Evolutionary conservation across 2,797 vertebrate genomes (phyloP).

Genomic region (Enteromius thamalakanensis): DNA sequence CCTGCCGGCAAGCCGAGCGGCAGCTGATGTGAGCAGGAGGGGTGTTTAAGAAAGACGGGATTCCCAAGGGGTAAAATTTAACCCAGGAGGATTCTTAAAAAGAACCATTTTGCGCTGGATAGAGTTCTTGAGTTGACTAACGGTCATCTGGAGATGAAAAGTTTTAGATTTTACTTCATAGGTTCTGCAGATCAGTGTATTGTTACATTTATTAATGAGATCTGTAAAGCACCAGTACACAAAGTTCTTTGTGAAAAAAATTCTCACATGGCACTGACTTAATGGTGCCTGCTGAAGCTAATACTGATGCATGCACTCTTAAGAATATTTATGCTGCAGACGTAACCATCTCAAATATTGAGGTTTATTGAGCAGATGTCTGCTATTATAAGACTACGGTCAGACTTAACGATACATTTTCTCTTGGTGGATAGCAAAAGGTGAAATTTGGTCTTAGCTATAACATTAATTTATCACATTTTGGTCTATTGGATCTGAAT

Average conservation of each 20-base stretch:
- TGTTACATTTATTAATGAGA: background rate
- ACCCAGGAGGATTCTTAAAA: background rate
- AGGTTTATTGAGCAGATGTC: background rate
- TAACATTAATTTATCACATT: background rate
- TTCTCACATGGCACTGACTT: background rate
- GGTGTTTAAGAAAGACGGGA: constrained; percentile 4
- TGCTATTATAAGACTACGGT: background rate
- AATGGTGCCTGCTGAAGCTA: background rate
- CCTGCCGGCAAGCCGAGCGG: constrained; percentile 1
- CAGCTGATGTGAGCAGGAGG: constrained; percentile 3
- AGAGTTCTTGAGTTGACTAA: background rate
- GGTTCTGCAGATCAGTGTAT: background rate
- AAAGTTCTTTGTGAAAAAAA: background rate
- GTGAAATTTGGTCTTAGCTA: background rate
- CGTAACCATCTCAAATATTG: background rate
- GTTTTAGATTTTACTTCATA: constrained; percentile 2
- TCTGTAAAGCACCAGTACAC: background rate
- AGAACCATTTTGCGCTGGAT: background rate
- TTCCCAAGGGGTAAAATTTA: background rate
- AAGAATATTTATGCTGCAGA: background rate
- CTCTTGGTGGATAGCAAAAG: background rate
- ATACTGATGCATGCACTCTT: background rate
- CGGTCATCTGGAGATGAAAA: background rate
- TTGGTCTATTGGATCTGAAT: background rate
- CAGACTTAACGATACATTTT: background rate